Percentiles rank a stretch among this genome's conserved stretches.
phyloP scores from a whole-genome alignment of 1,140 invertebrate genomes.

The Drosophila fuyamai region DNA sequence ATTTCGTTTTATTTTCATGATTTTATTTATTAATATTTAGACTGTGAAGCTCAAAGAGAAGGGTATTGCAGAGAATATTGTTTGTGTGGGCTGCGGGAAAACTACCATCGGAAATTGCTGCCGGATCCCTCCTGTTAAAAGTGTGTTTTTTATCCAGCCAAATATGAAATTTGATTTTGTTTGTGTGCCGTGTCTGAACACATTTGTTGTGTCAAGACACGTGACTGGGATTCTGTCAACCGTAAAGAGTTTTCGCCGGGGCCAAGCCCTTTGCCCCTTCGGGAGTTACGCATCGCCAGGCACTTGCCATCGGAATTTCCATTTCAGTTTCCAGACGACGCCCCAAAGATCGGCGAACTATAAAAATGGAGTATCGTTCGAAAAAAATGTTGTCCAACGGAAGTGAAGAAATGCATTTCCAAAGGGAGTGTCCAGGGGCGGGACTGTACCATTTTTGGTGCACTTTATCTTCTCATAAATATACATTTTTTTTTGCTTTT shows the following conservation, averaged over 20 bases:
- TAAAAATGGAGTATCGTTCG: conserved; percentile 20
- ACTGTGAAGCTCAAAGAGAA: background rate
- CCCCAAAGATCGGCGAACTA: conserved; percentile 49
- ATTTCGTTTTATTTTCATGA: too few species aligned
- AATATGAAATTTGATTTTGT: conserved; percentile 47
- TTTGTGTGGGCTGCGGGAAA: background rate
- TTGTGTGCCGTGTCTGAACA: conserved; percentile 5
- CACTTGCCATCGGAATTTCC: conserved; percentile 69
- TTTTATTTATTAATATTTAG: too few species aligned
- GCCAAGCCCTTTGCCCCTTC: conserved; percentile 27
- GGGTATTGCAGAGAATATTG: conserved; percentile 1
- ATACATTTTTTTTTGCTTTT: background rate
- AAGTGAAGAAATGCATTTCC: conserved; percentile 54
- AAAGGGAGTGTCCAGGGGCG: conserved; percentile 14
- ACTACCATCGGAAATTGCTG: conserved; percentile 15
- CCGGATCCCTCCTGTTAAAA: background rate
- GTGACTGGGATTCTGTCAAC: conserved; percentile 42
- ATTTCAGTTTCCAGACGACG: conserved; percentile 49
- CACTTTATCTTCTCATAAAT: conserved; percentile 24
- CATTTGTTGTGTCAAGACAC: conserved; percentile 25
- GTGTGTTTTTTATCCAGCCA: conserved; percentile 8
- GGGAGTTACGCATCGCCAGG: conserved; percentile 64
- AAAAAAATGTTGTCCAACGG: conserved; percentile 10
- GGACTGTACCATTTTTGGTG: conserved; percentile 31
- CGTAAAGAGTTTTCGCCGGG: conserved; percentile 32